phyloP scores from a whole-genome alignment of 2,113 vertebrate genomes.

The Ginglymostoma cirratum region DNA sequence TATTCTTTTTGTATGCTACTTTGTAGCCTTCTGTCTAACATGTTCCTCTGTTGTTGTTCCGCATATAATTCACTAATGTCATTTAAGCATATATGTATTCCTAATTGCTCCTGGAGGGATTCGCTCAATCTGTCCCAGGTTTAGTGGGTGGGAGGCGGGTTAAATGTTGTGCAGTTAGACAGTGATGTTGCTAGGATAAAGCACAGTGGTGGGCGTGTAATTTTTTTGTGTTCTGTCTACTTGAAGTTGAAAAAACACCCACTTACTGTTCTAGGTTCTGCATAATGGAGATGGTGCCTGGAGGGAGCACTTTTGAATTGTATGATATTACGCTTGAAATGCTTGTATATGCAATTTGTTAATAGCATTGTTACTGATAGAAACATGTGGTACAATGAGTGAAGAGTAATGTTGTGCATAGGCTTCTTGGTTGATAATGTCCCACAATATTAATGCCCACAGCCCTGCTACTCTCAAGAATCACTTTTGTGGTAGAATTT shows the following conservation, averaged over 20 bases:
- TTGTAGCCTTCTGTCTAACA: neutral
- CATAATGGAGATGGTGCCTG: neutral
- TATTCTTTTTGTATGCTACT: neutral
- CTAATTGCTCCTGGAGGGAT: constrained; percentile 9
- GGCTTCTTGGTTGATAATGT: no score
- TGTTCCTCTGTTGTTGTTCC: neutral
- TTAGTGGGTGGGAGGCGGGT: neutral
- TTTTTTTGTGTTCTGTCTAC: constrained; percentile 3
- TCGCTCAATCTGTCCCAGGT: neutral
- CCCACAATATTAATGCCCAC: neutral
- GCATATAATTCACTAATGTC: neutral
- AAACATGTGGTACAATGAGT: neutral
- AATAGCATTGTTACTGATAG: neutral
- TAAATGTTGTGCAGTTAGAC: neutral
- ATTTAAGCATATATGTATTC: neutral
- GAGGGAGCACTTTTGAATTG: neutral
- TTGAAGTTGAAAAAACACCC: neutral
- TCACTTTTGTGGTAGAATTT: neutral
- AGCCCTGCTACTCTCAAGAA: neutral
- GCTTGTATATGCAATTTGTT: neutral
- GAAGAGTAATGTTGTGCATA: neutral
- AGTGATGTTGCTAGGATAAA: constrained; percentile 15
- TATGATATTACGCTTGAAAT: neutral
- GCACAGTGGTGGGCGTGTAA: neutral
- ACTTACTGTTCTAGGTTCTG: neutral